Percentiles rank a stretch among this genome's conserved stretches.
Conservation (phyloP, 1,140 invertebrate genomes). For the Atopsyche davidsoni region DNA sequence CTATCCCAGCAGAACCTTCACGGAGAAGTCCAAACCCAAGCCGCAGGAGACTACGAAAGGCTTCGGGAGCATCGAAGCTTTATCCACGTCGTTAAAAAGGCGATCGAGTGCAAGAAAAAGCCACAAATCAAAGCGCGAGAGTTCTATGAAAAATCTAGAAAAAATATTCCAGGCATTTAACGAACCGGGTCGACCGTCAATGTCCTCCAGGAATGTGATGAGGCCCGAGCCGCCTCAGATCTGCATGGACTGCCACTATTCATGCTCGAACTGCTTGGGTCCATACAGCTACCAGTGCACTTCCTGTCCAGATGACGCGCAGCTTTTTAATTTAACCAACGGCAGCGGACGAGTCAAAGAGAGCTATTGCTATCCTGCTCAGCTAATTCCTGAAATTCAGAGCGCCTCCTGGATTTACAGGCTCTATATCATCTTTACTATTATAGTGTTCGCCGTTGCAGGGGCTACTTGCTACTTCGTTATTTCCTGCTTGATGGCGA, state of each 20-base stretch:
- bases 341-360: conserved; percentile 22
- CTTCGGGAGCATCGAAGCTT: conserved; percentile 3
- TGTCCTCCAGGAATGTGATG: conserved; percentile 19
- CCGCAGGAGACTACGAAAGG: not conserved
- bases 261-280: conserved; percentile 50
- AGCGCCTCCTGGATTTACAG: conserved; percentile 35
- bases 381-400: conserved; percentile 32
- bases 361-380: conserved; percentile 39
- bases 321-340: conserved; percentile 31
- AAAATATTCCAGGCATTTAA: not conserved
- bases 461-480: conserved; percentile 18
- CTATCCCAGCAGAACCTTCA: conserved; percentile 20
- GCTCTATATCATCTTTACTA: conserved; percentile 31
- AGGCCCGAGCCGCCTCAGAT: conserved; percentile 21
- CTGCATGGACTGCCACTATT: conserved; percentile 51
- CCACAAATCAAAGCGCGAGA: conserved; percentile 2
- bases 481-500: conserved; percentile 14
- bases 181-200: not conserved
- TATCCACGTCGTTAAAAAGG: conserved; percentile 18
- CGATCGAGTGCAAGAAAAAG: not conserved
- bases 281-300: conserved; percentile 53
- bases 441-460: conserved; percentile 23
- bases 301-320: conserved; percentile 48
- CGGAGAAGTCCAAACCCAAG: conserved; percentile 6
- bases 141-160: not conserved